Evolutionary conservation across 2,797 vertebrate genomes (phyloP), one percentile per base, ranked within the genome.

Genomic region (Gadopsis marmoratus): DNA sequence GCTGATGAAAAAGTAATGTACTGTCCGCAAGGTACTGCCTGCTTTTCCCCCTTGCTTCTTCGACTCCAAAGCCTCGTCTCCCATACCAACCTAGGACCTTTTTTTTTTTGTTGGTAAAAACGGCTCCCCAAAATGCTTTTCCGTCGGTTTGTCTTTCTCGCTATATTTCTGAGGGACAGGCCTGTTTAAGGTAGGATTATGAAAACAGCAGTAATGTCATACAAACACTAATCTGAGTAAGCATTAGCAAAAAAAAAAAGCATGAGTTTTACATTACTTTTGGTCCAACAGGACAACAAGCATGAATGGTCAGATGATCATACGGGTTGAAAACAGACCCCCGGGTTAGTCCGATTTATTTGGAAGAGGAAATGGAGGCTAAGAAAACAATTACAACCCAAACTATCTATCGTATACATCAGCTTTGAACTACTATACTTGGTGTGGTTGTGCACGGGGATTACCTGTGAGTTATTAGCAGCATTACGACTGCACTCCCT

Each of bases 1-100:
- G 93, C 94, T 95, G 94, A 95, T 95, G 95, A 95, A 95, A 95
- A 95, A 94, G 93, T 95, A 95, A 95, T 95, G 94, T 95, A 94
- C 87, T 94, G 93, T 95, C 94, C 94, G 92, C 89, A 90, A 94
- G 95, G 90, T 89, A 84, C 82, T 73, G 86, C 88, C 86, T 76
- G 88, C 84, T 85, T 90, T 80, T 80, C 84, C 76, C 83, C 78
- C 65, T 86, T 66, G 48, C 86, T 84, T 87, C 85, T 82, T 78
- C 55, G 35, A 82, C 82, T 86, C 83, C 68, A 77, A 83, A 88
- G 80, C 72, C 83, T 83, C 45, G 72, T 90, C 88, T 90, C 79
- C 79, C 84, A 77, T 76, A 87, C 76, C 86, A 79, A 74, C 89
- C 79, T 78, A 84, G 81, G 89, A 90, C 81, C 76, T 88, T 39